A percentile compares a stretch with the other conserved stretches of the same genome.
These are phyloP conservation scores for Pseudolaguvia tuberculata DNA, from an alignment of 2,113 vertebrate species.

Conservation along the genomic window DNA sequence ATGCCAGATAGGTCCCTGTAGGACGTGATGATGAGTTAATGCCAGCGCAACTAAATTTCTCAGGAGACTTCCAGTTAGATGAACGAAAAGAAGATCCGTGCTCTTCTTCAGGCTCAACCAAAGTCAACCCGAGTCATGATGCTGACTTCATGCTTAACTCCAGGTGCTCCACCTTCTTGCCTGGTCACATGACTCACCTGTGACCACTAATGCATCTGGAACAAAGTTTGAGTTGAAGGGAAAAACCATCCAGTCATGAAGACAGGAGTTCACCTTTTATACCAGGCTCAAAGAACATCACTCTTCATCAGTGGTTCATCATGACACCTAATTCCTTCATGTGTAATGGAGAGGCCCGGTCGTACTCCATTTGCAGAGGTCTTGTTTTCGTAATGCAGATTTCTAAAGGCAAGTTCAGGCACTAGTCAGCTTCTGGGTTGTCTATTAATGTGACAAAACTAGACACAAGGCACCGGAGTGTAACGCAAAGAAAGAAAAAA, in stretches of 20 bases:
- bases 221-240: conserved; percentile 50
- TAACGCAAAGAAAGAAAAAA: conserved; percentile 18
- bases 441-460: conserved; percentile 48
- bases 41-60: no score
- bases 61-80: background rate
- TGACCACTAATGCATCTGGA: conserved; percentile 41
- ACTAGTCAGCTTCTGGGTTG: conserved; percentile 50
- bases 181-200: conserved; percentile 61
- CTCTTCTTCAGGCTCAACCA: conserved; percentile 40
- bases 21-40: background rate
- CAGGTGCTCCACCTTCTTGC: conserved; percentile 39
- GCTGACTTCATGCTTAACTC: conserved; percentile 36
- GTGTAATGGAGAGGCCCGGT: conserved; percentile 10
- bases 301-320: conserved; percentile 37
- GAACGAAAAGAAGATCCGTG: background rate
- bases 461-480: conserved; percentile 41
- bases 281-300: conserved; percentile 47
- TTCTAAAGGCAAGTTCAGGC: conserved; percentile 59
- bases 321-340: conserved; percentile 48
- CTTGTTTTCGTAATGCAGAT: conserved; percentile 28
- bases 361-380: conserved; percentile 26
- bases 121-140: conserved; percentile 59
- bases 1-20: background rate
- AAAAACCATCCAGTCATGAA: conserved; percentile 47
- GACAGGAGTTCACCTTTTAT: conserved; percentile 51